Conservation (phyloP, 2,113 vertebrate genomes). For the Suricata suricatta region DNA sequence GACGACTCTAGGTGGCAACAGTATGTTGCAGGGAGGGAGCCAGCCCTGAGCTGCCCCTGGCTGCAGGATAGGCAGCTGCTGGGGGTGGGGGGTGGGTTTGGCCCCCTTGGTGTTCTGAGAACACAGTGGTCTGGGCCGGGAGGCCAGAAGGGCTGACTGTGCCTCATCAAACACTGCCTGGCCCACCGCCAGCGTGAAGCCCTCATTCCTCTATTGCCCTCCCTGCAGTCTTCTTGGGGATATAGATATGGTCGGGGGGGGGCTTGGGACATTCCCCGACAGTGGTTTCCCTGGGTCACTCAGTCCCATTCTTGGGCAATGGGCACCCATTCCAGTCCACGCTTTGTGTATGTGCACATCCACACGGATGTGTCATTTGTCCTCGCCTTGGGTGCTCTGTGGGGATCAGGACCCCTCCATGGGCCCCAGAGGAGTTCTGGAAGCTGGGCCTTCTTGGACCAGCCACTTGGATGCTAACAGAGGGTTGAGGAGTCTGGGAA, state of each 20-base stretch:
- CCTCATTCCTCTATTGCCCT: neutral
- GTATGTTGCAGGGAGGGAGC: constrained; percentile 39
- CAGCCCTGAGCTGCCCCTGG: neutral
- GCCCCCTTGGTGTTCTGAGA: neutral
- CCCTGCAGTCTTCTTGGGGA: neutral
- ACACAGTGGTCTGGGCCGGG: neutral
- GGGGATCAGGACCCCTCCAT: neutral
- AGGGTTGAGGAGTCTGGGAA: neutral
- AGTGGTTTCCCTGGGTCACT: neutral
- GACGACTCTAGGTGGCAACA: constrained; percentile 76
- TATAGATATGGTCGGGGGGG: neutral
- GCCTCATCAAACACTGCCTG: neutral
- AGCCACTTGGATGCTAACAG: neutral
- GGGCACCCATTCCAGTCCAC: neutral
- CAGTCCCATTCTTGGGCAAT: neutral
- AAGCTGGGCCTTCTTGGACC: neutral
- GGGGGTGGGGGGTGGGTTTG: neutral
- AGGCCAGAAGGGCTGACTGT: neutral
- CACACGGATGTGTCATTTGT: neutral
- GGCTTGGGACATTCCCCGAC: neutral
- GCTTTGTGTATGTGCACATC: neutral
- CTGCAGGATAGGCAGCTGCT: neutral
- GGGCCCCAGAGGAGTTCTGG: neutral
- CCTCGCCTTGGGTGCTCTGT: neutral
- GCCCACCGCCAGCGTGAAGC: neutral